Conservation (phyloP, 2,888 invertebrate genomes). For the Phytoseiulus persimilis region DNA sequence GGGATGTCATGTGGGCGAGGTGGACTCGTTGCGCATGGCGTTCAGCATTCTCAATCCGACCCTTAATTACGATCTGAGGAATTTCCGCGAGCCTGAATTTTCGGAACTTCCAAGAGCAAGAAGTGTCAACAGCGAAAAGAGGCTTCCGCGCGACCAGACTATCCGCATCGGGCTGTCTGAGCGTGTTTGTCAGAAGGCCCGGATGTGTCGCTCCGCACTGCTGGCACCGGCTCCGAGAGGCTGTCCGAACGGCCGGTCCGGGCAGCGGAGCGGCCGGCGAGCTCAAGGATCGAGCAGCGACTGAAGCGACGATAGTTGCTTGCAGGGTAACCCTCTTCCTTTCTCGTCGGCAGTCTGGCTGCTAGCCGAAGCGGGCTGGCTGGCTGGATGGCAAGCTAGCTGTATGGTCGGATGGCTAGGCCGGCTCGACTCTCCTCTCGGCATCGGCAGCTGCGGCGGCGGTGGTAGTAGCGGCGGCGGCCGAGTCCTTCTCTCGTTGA, state of each 20-base stretch:
- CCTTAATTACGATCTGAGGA: too few species aligned
- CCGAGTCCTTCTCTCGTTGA: slow-evolving; percentile 35
- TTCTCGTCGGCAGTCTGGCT: background rate
- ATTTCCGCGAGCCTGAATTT: too few species aligned
- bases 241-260: background rate
- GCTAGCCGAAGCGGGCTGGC: background rate
- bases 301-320: background rate
- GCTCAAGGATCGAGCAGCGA: background rate
- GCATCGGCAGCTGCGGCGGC: background rate
- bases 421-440: background rate
- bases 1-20: too few species aligned
- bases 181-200: background rate
- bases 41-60: too few species aligned
- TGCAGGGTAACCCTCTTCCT: background rate
- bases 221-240: background rate
- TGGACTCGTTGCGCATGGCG: too few species aligned
- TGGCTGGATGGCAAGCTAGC: background rate
- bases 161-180: background rate
- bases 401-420: background rate
- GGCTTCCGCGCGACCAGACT: background rate
- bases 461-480: background rate
- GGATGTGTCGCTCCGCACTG: background rate
- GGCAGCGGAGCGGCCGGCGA: background rate
- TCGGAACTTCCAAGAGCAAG: background rate
- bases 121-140: background rate